phyloP scores from a whole-genome alignment of 2,888 invertebrate species.

The Drosophila niveifrons region DNA sequence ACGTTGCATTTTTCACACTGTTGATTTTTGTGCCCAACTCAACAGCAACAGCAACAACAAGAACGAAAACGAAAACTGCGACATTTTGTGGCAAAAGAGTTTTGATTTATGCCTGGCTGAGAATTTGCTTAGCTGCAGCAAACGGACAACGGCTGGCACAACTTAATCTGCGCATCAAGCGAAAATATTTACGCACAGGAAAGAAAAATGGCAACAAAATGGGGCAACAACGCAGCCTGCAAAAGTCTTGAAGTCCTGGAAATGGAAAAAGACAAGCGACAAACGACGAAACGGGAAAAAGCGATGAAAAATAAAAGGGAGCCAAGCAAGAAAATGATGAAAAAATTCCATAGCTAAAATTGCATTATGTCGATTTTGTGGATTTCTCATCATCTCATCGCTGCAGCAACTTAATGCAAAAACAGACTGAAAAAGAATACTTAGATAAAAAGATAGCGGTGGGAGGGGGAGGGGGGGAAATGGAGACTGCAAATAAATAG shows the following conservation, averaged over 20 bases:
- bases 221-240: slow-evolving; percentile 19
- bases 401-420: slow-evolving; percentile 40
- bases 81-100: slow-evolving; percentile 42
- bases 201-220: slow-evolving; percentile 49
- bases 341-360: slow-evolving; percentile 66
- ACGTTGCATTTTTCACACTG: slow-evolving; percentile 57
- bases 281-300: slow-evolving; percentile 8
- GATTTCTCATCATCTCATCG: slow-evolving; percentile 39
- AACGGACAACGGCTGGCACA: slow-evolving; percentile 34
- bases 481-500: slow-evolving; percentile 40
- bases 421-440: slow-evolving; percentile 10
- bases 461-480: slow-evolving; percentile 1
- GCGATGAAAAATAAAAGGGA: neutral
- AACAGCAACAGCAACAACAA: slow-evolving; percentile 14
- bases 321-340: slow-evolving; percentile 44
- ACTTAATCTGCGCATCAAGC: slow-evolving; percentile 56
- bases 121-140: slow-evolving; percentile 47
- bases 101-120: slow-evolving; percentile 68
- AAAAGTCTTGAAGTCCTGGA: slow-evolving; percentile 11
- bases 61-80: too few species aligned
- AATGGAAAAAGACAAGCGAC: slow-evolving; percentile 8
- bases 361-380: slow-evolving; percentile 77
- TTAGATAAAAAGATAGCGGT: slow-evolving; percentile 7
- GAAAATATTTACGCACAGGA: slow-evolving; percentile 50
- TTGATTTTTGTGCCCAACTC: slow-evolving; percentile 5